A percentile compares a stretch with the other conserved stretches of the same genome.
phyloP scores from a whole-genome alignment of 2,797 vertebrate species.

The Calcarius lapponicus region DNA sequence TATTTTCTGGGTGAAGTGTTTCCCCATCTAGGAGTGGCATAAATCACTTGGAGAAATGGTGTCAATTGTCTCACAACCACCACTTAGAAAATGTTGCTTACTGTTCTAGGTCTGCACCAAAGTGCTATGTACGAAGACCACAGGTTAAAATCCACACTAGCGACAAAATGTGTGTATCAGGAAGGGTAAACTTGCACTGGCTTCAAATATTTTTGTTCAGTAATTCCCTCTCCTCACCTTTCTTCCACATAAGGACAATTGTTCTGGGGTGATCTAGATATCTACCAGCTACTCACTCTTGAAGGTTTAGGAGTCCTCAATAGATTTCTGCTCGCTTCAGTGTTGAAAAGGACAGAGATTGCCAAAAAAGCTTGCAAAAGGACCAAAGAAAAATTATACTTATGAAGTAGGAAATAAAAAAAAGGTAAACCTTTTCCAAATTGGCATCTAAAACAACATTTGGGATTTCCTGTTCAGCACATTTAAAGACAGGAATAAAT shows the following conservation, averaged over 20 bases:
- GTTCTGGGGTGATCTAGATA: neutral
- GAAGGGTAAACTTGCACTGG: neutral
- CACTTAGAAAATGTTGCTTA: neutral
- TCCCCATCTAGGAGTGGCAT: neutral
- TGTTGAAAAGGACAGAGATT: neutral
- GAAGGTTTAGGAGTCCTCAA: neutral
- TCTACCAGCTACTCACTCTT: neutral
- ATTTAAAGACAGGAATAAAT: neutral
- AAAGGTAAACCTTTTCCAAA: neutral
- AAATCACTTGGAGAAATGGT: constrained; percentile 16
- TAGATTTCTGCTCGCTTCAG: neutral
- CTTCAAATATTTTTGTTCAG: neutral
- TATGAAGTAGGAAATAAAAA: neutral
- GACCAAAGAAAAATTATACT: neutral
- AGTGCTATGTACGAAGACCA: neutral
- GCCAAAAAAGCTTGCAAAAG: neutral
- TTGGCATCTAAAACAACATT: neutral
- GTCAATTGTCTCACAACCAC: neutral
- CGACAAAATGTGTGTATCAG: neutral
- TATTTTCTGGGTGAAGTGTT: constrained; percentile 3
- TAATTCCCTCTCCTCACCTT: neutral
- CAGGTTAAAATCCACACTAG: neutral
- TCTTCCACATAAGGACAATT: neutral
- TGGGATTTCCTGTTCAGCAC: neutral
- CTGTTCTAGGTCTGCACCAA: neutral